Conservation (phyloP, 1,140 invertebrate genomes). For the Camponotus pennsylvanicus region DNA sequence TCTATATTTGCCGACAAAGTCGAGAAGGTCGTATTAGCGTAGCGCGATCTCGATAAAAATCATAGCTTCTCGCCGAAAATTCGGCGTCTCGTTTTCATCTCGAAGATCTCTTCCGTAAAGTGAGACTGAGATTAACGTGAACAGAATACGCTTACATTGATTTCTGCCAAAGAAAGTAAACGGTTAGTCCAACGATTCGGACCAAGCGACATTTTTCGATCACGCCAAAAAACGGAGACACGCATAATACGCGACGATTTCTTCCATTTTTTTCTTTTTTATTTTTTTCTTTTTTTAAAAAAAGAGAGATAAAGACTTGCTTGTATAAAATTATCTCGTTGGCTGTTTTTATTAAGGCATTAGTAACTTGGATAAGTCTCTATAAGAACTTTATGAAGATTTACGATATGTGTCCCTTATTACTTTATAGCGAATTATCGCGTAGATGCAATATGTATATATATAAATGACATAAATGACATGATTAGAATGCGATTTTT, state of each 20-base stretch:
- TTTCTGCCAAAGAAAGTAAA: constrained; percentile 62
- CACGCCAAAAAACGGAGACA: constrained; percentile 24
- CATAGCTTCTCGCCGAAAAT: neutral
- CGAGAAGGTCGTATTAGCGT: constrained; percentile 6
- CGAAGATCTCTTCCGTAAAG: constrained; percentile 18
- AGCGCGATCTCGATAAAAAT: constrained; percentile 27
- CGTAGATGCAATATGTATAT: constrained; percentile 43
- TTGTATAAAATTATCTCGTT: constrained; percentile 50
- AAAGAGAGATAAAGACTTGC: constrained; percentile 55
- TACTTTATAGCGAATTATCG: constrained; percentile 34
- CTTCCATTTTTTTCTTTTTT: neutral
- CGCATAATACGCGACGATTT: neutral
- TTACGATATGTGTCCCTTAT: constrained; percentile 22
- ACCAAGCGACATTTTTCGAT: constrained; percentile 6
- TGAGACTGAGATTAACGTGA: constrained; percentile 58
- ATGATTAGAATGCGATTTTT: constrained; percentile 13
- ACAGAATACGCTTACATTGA: constrained; percentile 73
- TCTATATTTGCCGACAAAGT: neutral
- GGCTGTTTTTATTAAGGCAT: constrained; percentile 31
- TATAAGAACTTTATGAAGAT: constrained; percentile 25
- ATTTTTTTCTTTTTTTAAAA: neutral
- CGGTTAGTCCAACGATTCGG: neutral
- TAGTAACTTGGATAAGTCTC: constrained; percentile 22
- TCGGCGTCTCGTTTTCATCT: constrained; percentile 31
- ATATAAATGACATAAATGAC: constrained; percentile 31